Evolutionary conservation across 1,140 invertebrate species (phyloP), one percentile per base, ranked within the genome.

Genomic region (Eueides isabella): DNA sequence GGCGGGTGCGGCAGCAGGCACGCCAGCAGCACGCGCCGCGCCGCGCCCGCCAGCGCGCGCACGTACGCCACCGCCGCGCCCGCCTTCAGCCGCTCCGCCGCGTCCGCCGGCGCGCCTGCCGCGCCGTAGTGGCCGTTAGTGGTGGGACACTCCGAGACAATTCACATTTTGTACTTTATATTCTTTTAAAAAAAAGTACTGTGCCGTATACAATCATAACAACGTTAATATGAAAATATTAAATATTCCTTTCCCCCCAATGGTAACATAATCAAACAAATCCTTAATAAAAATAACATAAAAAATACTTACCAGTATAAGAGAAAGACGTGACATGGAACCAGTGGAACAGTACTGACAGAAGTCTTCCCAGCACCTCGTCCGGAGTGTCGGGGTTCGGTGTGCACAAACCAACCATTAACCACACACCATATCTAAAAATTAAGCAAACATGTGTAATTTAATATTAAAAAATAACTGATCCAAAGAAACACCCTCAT

Each of bases 271-370:
- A n/a, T n/a, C n/a, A n/a, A n/a, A n/a, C n/a, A n/a, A n/a, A n/a
- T n/a, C n/a, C n/a, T n/a, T n/a, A 31, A 7, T 7, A 31, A 31
- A 31, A 31, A 7, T 9, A 9, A 31, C 31, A 31, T 38, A 44
- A 44, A 19, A 6, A 44, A 44, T 41, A 80, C 85, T 93, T 89
- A 98, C 98, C 98, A 94, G 99, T 98, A 87, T 98, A 98, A 19
- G 98, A 96, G 92, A 98, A 98, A 9, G 98, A 98, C 35, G 98
- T 99, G 74, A 98, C 97, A 94, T 99, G 97, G 94, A 99, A 99
- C 99, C 99, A 99, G 93, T 99, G 98, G 94, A 99, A 99, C 69
- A 99, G 95, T 95, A 99, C 98, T 69, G 98, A 97, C 30, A 99
- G 94, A 78, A 99, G 95, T 80, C 98, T 94, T 23, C 98, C 98